Base-by-base conservation (phyloP, 1,140 invertebrate species). In the Metaphire vulgaris region DNA sequence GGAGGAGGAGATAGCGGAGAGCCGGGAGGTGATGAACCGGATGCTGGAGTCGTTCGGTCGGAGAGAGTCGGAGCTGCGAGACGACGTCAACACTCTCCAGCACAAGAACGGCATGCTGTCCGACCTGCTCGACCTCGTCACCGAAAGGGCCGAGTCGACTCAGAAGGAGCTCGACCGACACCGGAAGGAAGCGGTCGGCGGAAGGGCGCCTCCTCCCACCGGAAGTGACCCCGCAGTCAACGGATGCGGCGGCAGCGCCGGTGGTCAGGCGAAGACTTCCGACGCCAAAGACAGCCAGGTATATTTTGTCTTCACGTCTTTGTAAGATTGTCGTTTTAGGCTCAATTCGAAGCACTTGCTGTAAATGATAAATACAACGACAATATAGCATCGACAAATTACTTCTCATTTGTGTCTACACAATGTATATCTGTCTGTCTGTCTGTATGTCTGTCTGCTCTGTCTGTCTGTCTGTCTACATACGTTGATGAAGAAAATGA, bases 181-280 rank as follows among this genome's bases (percentile, higher is more conserved):
- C n/a, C 26, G 68, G 6, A 69, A 69, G 14, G 31, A 69, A 26
- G 68, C 14, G 15, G 33, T 21, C 26, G 70, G 73, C 33, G 76
- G 76, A 33, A n/a, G n/a, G n/a, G n/a, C n/a, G n/a, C n/a, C n/a
- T n/a, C 77, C 81, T 26, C 77, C 79, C 67, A 76, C 79, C 1
- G 75, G 80, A n/a, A 82, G 82, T 75, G 80, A 82, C 76, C n/a
- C n/a, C n/a, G 79, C 82, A 79, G 81, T 82, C 76, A 74, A 78
- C 69, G 83, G 83, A 66, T 84, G 83, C 81, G 84, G 84, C 80
- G 84, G 84, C 74, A 83, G 84, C 34, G 21, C 21, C 21, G n/a
- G n/a, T n/a, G 41, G 41, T 56, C 41, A 56, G 6, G 6, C 41
- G 41, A 56, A 56, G 41, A 6, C 41, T 12, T 12, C 41, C 6